Evolutionary conservation across 2,113 vertebrate genomes (phyloP).

Genomic region (Nycticorax nycticorax): DNA sequence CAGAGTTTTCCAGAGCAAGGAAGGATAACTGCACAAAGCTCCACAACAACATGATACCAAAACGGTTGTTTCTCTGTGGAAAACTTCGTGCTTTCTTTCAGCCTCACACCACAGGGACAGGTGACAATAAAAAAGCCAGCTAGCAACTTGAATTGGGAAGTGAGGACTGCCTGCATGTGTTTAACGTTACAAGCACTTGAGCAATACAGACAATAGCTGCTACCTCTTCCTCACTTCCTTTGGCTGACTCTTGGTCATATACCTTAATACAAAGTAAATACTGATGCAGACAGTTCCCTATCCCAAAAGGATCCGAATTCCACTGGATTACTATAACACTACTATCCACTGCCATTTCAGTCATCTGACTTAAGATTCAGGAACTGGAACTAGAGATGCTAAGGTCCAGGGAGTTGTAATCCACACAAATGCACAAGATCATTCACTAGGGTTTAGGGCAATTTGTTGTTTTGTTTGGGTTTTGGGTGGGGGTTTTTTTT

Average conservation of each 20-base stretch:
- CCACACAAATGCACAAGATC: neutral
- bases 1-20: neutral
- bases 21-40: neutral
- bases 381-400: neutral
- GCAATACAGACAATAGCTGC: neutral
- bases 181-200: neutral
- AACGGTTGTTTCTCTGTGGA: fast-evolving
- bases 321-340: neutral
- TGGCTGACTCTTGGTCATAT: neutral
- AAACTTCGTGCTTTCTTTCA: neutral
- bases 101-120: neutral
- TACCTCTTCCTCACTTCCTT: neutral
- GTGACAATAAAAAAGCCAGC: neutral
- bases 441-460: neutral
- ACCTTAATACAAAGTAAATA: neutral
- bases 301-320: neutral
- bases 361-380: neutral
- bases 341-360: neutral
- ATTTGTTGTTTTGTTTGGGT: neutral
- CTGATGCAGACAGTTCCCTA: neutral
- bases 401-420: neutral
- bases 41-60: neutral
- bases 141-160: neutral
- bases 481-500: neutral
- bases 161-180: neutral